Conservation (phyloP, 2,888 invertebrate genomes). For the Lamproptera curius region DNA sequence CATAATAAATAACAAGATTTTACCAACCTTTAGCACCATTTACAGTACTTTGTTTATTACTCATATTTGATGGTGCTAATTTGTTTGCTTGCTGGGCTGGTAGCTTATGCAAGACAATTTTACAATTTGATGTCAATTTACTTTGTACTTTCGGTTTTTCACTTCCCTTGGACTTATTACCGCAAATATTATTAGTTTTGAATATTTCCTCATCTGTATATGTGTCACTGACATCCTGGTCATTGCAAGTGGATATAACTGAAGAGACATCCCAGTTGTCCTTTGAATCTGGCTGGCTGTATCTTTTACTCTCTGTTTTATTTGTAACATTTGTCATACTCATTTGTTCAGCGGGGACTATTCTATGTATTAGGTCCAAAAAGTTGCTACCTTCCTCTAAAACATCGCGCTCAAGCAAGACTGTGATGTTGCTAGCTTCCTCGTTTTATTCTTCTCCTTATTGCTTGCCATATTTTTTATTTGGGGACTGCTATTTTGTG, state of each 20-base stretch:
- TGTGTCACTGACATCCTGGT: slow-evolving; percentile 54
- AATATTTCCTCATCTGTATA: slow-evolving; percentile 68
- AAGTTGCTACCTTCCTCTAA: slow-evolving; percentile 48
- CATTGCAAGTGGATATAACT: slow-evolving; percentile 45
- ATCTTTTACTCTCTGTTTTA: slow-evolving; percentile 32
- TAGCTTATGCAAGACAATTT: slow-evolving; percentile 26
- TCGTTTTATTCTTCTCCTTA: slow-evolving; percentile 50
- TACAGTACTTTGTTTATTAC: slow-evolving; percentile 5
- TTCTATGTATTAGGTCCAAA: slow-evolving; percentile 61
- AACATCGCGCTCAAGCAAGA: slow-evolving; percentile 57
- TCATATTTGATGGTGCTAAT: background rate
- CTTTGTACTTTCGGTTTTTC: slow-evolving; percentile 6
- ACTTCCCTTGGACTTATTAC: slow-evolving; percentile 6
- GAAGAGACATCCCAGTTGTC: slow-evolving; percentile 56
- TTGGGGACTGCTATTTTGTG: slow-evolving; percentile 45
- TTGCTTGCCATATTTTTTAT: slow-evolving; percentile 37
- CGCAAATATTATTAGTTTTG: slow-evolving; percentile 14
- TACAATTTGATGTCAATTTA: slow-evolving; percentile 17
- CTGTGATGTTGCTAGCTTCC: slow-evolving; percentile 51
- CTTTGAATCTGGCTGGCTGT: slow-evolving; percentile 32
- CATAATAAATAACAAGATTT: background rate
- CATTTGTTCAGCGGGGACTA: slow-evolving; percentile 56
- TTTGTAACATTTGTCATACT: slow-evolving; percentile 46
- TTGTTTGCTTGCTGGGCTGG: background rate
- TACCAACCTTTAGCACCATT: slow-evolving; percentile 13